Percentiles rank a stretch among this genome's conserved stretches.
Evolutionary conservation across 1,140 invertebrate genomes (phyloP).

Genomic region (Onthophagus taurus): DNA sequence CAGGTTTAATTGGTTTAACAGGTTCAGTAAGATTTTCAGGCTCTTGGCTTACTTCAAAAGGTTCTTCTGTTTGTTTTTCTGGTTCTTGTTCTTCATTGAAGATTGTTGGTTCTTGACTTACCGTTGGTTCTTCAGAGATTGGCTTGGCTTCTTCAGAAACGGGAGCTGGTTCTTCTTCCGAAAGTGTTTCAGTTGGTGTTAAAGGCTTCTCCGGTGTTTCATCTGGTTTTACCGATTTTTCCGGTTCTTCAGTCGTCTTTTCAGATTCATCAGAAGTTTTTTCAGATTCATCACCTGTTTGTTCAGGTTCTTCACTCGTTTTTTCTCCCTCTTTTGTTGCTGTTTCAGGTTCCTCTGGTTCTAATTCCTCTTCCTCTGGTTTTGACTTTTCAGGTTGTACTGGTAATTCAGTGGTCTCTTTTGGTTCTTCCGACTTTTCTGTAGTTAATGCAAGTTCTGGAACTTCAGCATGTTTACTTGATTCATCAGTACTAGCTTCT

Average conservation of each 20-base stretch:
- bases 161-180: not conserved
- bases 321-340: not conserved
- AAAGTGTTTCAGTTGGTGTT: conserved; percentile 8
- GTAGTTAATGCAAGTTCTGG: conserved; percentile 8
- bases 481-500: too few species aligned
- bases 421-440: conserved; percentile 3
- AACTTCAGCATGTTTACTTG: not conserved
- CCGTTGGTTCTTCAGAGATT: not conserved
- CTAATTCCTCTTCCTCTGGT: not conserved
- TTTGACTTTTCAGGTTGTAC: not conserved
- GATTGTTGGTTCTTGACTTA: not conserved
- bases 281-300: not conserved
- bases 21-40: conserved; percentile 1
- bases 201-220: conserved; percentile 3
- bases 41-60: conserved; percentile 2
- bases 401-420: not conserved
- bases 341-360: not conserved
- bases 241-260: not conserved
- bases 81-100: not conserved
- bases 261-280: not conserved
- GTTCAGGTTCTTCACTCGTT: conserved; percentile 2
- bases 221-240: conserved; percentile 7
- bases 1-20: too few species aligned
- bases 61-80: conserved; percentile 5
- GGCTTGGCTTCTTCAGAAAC: conserved; percentile 1